Conservation (phyloP, 2,797 vertebrate genomes). For the Xiphorhynchus erythropygius region DNA sequence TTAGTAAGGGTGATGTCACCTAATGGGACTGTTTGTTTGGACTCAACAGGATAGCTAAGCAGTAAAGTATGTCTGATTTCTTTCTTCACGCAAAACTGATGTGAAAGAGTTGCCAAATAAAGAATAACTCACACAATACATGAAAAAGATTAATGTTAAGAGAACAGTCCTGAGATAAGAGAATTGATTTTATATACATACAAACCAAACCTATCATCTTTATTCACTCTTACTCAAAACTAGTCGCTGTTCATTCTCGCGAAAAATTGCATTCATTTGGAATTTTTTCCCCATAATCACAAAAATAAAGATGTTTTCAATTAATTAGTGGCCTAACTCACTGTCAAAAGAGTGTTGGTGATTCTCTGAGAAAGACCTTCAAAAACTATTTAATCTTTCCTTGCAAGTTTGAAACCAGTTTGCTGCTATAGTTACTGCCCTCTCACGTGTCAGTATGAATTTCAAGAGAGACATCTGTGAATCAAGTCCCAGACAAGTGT, state of each 20-base stretch:
- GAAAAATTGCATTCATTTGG: background rate
- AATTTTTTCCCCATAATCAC: background rate
- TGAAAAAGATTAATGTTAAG: background rate
- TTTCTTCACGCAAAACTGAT: background rate
- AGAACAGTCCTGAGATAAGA: background rate
- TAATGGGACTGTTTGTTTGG: slow-evolving; percentile 48
- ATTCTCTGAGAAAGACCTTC: background rate
- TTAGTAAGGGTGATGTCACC: slow-evolving; percentile 64
- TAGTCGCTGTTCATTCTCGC: background rate
- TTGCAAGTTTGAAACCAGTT: background rate
- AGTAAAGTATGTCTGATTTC: slow-evolving; percentile 47
- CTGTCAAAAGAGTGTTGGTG: background rate
- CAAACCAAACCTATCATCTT: background rate
- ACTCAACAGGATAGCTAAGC: slow-evolving; percentile 36
- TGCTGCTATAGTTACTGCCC: background rate
- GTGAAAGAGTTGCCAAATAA: background rate
- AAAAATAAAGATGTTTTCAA: background rate
- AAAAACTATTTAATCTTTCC: background rate
- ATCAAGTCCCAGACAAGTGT: background rate
- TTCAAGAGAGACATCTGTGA: background rate
- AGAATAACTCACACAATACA: background rate
- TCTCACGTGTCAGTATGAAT: background rate
- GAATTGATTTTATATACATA: background rate
- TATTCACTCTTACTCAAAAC: background rate
- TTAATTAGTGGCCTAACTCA: background rate